Evolutionary conservation across 2,797 vertebrate genomes (phyloP).

Genomic region (Karalla daura): DNA sequence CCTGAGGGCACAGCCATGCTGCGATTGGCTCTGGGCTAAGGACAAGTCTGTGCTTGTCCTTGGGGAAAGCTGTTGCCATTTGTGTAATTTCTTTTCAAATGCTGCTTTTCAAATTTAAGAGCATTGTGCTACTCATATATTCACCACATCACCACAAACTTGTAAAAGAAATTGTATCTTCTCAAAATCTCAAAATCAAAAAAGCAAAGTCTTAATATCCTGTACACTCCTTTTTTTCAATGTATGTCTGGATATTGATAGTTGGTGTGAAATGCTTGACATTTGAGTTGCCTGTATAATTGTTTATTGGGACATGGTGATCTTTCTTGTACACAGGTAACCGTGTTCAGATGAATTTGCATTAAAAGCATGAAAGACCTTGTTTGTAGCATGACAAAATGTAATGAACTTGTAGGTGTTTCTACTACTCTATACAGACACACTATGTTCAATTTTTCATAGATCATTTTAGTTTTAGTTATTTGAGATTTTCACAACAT

Average conservation of each 20-base stretch:
- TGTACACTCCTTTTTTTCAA: conserved; percentile 34
- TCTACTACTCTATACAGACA: no score
- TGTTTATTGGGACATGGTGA: conserved; percentile 71
- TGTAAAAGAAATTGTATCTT: conserved; percentile 21
- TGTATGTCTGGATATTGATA: conserved; percentile 47
- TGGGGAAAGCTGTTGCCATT: conserved; percentile 33
- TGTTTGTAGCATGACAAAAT: neutral
- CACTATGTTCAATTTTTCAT: no score
- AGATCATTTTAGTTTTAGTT: no score
- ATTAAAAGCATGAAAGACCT: conserved; percentile 81
- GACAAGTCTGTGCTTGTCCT: no score
- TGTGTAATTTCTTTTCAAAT: conserved; percentile 38
- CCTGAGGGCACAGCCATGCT: no score
- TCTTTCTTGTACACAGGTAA: conserved; percentile 86
- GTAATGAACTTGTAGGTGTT: no score
- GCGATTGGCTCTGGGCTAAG: no score
- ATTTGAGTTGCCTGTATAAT: conserved; percentile 71
- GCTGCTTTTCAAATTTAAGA: conserved; percentile 26
- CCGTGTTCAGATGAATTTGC: conserved; percentile 84
- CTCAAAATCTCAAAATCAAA: conserved; percentile 37
- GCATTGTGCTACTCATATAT: conserved; percentile 33
- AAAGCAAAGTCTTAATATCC: conserved; percentile 67
- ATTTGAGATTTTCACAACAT: no score
- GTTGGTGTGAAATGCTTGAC: conserved; percentile 49
- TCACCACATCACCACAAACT: conserved; percentile 23